Percentiles rank a stretch among this genome's conserved stretches.
phyloP scores from a whole-genome alignment of 2,797 vertebrate genomes.

The Rhinophrynus dorsalis region DNA sequence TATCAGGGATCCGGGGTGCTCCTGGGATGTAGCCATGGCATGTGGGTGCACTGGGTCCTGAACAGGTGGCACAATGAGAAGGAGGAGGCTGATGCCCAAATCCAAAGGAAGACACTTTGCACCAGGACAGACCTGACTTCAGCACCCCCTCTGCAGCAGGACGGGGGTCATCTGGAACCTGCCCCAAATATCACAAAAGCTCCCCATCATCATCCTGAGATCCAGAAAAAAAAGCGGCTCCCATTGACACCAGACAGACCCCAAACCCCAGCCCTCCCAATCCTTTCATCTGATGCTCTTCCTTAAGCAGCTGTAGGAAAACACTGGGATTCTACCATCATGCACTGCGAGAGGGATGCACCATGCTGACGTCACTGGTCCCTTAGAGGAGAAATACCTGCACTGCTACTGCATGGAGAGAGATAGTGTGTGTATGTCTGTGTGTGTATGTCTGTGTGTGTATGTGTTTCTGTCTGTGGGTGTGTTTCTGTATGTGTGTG shows the following conservation, averaged over 20 bases:
- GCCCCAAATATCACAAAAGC: slow-evolving; percentile 36
- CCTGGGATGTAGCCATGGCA: slow-evolving; percentile 85
- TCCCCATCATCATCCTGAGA: slow-evolving; percentile 52
- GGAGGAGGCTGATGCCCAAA: slow-evolving; percentile 46
- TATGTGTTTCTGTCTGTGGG: background rate
- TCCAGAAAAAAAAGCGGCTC: slow-evolving; percentile 29
- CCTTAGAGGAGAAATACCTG: slow-evolving; percentile 51
- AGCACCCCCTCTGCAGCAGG: slow-evolving; percentile 35
- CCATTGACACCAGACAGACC: slow-evolving; percentile 2
- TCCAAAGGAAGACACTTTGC: slow-evolving; percentile 13
- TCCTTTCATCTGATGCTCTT: slow-evolving; percentile 63
- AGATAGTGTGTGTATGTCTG: background rate
- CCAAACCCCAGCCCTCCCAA: slow-evolving; percentile 56
- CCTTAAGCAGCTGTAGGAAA: slow-evolving; percentile 70
- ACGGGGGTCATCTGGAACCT: background rate
- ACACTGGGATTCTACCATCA: slow-evolving; percentile 78
- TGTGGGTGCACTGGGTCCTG: slow-evolving; percentile 34
- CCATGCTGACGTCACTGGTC: slow-evolving; percentile 64
- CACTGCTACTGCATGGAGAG: slow-evolving; percentile 43
- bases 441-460: background rate
- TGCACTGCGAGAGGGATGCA: slow-evolving; percentile 63
- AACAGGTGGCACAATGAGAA: slow-evolving; percentile 57
- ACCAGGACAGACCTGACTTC: slow-evolving; percentile 35
- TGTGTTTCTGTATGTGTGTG: background rate
- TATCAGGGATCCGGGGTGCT: slow-evolving; percentile 76